These are phyloP conservation scores for Coregonus clupeaformis DNA, from an alignment of 2,113 vertebrate genomes.

Conservation along the genomic window DNA sequence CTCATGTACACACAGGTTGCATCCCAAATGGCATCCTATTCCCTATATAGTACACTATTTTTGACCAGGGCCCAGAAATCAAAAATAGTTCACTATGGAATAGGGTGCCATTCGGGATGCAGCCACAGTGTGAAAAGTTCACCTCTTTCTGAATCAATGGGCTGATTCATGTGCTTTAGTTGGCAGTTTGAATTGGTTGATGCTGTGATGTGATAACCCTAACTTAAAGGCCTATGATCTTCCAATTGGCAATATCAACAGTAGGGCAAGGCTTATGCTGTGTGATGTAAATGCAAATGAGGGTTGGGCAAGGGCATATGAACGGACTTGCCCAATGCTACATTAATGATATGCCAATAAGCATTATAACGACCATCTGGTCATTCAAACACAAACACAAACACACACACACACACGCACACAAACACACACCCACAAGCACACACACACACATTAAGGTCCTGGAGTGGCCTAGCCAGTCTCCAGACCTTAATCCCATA, in stretches of 20 bases:
- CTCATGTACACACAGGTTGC: too few relatives aligned
- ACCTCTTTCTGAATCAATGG: slow-evolving; percentile 9
- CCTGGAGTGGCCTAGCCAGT: too few relatives aligned
- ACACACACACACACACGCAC: neutral
- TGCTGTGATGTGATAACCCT: slow-evolving; percentile 22
- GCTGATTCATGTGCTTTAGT: slow-evolving; percentile 1
- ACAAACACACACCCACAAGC: neutral
- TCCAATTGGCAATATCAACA: slow-evolving; percentile 45
- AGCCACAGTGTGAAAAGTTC: slow-evolving; percentile 11
- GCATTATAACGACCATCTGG: too few relatives aligned
- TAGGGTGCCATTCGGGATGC: slow-evolving; percentile 11
- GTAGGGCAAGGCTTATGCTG: slow-evolving; percentile 28
- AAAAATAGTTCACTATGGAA: too few relatives aligned
- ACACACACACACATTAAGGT: neutral
- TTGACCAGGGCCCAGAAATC: too few relatives aligned
- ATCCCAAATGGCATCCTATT: too few relatives aligned
- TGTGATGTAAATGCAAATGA: slow-evolving; percentile 6
- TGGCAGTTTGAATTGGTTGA: neutral
- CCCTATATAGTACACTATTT: too few relatives aligned
- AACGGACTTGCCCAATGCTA: too few relatives aligned
- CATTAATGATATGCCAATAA: too few relatives aligned
- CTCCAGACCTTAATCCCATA: too few relatives aligned
- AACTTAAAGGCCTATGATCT: slow-evolving; percentile 37
- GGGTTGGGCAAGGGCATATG: neutral
- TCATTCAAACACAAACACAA: too few relatives aligned